These are phyloP conservation scores for Brienomyrus longianalis DNA, from an alignment of 2,113 vertebrate genomes.

Conservation along the genomic window DNA sequence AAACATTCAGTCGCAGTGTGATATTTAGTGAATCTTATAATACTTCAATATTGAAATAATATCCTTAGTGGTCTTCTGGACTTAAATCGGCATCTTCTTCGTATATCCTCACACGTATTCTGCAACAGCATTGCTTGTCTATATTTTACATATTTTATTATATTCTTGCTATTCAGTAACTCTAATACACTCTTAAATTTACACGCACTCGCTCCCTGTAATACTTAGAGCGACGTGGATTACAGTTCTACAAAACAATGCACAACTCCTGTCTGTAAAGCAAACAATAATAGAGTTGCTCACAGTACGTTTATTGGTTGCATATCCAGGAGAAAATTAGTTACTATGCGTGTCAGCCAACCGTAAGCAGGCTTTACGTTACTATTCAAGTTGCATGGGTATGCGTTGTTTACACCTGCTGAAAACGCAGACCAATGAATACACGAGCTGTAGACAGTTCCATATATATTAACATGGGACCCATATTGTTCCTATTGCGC, in stretches of 20 bases:
- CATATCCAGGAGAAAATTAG: not conserved
- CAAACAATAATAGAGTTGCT: not conserved
- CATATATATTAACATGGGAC: not conserved
- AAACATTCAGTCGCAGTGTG: not conserved
- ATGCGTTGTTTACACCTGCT: not conserved
- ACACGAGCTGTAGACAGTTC: not conserved
- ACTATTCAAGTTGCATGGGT: not conserved
- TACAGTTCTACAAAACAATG: not conserved
- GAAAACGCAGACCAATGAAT: constrained; percentile 3
- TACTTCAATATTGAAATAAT: not conserved
- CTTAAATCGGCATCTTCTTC: not conserved
- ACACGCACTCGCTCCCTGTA: not conserved
- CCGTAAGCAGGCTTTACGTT: not conserved
- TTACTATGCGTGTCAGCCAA: not conserved
- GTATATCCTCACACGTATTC: not conserved
- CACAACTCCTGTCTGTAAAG: not conserved
- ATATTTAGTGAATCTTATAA: not conserved
- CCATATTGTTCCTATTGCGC: not conserved
- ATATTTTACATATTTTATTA: not conserved
- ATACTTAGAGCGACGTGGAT: not conserved
- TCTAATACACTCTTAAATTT: not conserved
- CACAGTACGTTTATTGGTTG: not conserved
- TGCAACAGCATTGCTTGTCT: not conserved
- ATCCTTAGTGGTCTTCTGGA: not conserved
- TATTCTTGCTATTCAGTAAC: not conserved